Conservation (phyloP, 2,797 vertebrate genomes). For the Megaceryle alcyon region DNA sequence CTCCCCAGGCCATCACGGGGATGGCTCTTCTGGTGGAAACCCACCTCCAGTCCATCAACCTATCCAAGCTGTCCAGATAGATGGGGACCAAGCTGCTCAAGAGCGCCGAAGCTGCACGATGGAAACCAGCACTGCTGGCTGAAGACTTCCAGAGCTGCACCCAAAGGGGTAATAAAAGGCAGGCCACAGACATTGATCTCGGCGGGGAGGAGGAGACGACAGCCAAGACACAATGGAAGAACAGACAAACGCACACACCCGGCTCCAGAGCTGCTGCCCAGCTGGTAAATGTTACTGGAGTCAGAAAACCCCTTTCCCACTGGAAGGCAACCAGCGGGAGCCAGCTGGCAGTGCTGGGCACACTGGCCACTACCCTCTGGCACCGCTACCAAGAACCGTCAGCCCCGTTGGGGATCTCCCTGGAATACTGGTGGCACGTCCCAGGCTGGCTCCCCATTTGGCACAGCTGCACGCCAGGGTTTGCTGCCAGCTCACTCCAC, state of each 20-base stretch:
- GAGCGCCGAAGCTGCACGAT: background rate
- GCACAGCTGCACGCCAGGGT: background rate
- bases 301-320: background rate
- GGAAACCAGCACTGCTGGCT: background rate
- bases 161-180: slow-evolving; percentile 52
- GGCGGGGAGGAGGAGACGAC: background rate
- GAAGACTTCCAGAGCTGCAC: slow-evolving; percentile 44
- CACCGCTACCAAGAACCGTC: background rate
- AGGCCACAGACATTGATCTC: slow-evolving; percentile 59
- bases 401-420: background rate
- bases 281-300: slow-evolving; percentile 45
- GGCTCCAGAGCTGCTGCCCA: slow-evolving; percentile 62
- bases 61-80: background rate
- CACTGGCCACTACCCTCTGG: background rate
- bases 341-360: background rate
- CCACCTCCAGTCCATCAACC: background rate
- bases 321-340: background rate
- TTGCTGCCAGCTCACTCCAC: background rate
- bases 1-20: background rate
- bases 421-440: background rate
- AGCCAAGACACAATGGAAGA: slow-evolving; percentile 65
- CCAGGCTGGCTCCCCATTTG: background rate
- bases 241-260: slow-evolving; percentile 75
- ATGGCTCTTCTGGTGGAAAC: background rate
- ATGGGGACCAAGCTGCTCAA: background rate